Base-by-base conservation (phyloP, 2,113 vertebrate genomes). In the Calonectris borealis region DNA sequence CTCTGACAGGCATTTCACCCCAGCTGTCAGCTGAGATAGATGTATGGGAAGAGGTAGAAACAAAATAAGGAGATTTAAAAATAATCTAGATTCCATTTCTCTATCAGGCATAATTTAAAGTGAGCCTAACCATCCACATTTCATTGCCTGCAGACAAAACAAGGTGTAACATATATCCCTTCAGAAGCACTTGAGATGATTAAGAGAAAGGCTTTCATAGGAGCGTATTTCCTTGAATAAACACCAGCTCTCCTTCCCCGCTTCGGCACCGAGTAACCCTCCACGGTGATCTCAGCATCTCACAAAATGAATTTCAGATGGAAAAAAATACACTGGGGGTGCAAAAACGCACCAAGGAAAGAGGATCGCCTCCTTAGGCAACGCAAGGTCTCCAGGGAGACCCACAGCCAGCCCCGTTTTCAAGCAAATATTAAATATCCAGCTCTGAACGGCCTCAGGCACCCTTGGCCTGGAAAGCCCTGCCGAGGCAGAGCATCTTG, bases 1-100 rank as follows among this genome's bases (percentile, higher is more conserved):
- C 66, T 69, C 49, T 26, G 46, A 29, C 0, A 2, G 36, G 36
- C 46, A 29, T 73, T 88, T 90, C 68, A 83, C 46, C 83, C 73
- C 22, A 48, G 58, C 58, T 80, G 66, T 72, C 52, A 57, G 60
- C 54, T 25, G 85, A 60, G 62, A 46, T 7, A 12, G 66, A 83
- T 54, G 71, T 11, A 27, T 42, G 34, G 57, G 60, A 66, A 86
- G 65, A 82, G 9, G 42, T 4, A 40, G 31, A 91, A 90, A 65
- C 18, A 65, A 92, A 94, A 90, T 20, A 72, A 72, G 42, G 68
- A 88, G 90, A 90, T 80, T 83, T 80, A 12, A 92, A 92, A 92
- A 83, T 69, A 80, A 90, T 86, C 79, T 64, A 58, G 54, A 29
- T 62, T 88, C 71, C 71, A 36, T 68, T 72, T 95, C 75, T 85